A percentile compares a stretch with the other conserved stretches of the same genome.
phyloP scores from a whole-genome alignment of 1,140 invertebrate genomes.

The Zaprionus africanus region DNA sequence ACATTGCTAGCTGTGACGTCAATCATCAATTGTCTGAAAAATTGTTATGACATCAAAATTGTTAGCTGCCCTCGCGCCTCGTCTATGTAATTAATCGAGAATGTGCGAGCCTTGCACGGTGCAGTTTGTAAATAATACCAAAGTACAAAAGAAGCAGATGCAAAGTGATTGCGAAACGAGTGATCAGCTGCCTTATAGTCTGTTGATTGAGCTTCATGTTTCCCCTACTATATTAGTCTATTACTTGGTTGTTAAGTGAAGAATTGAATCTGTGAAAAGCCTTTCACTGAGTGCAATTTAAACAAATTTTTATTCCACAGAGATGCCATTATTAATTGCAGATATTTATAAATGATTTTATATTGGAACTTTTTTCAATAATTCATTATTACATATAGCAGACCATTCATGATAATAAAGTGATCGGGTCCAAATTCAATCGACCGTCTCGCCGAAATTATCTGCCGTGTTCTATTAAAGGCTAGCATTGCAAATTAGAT shows the following conservation, averaged over 20 bases:
- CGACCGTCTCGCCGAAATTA: neutral
- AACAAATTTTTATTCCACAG: neutral
- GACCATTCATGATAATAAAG: neutral
- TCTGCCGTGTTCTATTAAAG: neutral
- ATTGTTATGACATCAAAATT: constrained; percentile 59
- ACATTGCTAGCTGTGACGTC: constrained; percentile 58
- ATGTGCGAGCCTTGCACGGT: constrained; percentile 9
- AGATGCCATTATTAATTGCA: neutral
- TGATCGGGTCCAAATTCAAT: neutral
- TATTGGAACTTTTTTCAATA: neutral
- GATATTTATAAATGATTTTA: neutral
- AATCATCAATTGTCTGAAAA: constrained; percentile 52
- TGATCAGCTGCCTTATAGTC: neutral
- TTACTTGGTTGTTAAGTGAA: neutral
- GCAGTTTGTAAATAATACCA: constrained; percentile 22
- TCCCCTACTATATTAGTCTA: neutral
- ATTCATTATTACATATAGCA: neutral
- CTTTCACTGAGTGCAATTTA: neutral
- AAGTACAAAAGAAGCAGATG: constrained; percentile 30
- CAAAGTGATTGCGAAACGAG: constrained; percentile 1
- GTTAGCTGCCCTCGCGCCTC: neutral
- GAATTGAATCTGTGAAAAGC: neutral
- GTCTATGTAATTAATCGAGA: constrained; percentile 19
- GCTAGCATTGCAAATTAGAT: neutral
- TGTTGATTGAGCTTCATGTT: constrained; percentile 1